phyloP scores from a whole-genome alignment of 1,140 invertebrate species.

The Theocolax elegans region DNA sequence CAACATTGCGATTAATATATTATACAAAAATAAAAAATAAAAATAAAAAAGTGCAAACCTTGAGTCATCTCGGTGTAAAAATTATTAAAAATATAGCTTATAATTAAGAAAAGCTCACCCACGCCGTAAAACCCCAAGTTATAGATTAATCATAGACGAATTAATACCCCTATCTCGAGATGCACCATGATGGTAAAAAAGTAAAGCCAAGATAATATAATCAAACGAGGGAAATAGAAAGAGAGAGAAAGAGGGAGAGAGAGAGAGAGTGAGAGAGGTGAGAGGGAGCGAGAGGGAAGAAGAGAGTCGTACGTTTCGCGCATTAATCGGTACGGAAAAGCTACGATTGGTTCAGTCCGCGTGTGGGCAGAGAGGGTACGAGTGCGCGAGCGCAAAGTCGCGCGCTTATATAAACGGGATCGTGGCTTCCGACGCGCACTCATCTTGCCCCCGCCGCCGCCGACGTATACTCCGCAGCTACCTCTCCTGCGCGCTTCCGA shows the following conservation, averaged over 20 bases:
- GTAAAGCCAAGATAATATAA: no score
- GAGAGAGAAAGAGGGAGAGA: not conserved
- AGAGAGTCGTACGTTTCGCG: not conserved
- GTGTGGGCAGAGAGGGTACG: not conserved
- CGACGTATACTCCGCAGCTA: not conserved
- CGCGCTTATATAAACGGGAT: slow-evolving; percentile 56
- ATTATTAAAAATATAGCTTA: no score
- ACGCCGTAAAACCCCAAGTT: no score
- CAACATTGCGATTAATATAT: no score
- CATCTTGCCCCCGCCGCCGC: slow-evolving; percentile 25
- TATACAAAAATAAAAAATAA: no score
- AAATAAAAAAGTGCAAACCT: no score
- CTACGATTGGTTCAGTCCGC: not conserved
- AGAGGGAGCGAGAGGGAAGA: not conserved
- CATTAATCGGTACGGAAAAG: not conserved
- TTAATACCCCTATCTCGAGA: no score
- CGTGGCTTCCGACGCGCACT: slow-evolving; percentile 46
- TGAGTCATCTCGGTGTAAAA: no score
- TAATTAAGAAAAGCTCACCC: no score
- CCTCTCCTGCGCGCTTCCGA: no score
- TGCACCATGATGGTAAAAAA: no score
- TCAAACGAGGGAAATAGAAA: not conserved
- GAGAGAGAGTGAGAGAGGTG: not conserved
- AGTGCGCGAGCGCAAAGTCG: slow-evolving; percentile 35
- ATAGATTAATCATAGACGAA: no score